phyloP scores from a whole-genome alignment of 2,113 vertebrate genomes.

The Anhinga anhinga region DNA sequence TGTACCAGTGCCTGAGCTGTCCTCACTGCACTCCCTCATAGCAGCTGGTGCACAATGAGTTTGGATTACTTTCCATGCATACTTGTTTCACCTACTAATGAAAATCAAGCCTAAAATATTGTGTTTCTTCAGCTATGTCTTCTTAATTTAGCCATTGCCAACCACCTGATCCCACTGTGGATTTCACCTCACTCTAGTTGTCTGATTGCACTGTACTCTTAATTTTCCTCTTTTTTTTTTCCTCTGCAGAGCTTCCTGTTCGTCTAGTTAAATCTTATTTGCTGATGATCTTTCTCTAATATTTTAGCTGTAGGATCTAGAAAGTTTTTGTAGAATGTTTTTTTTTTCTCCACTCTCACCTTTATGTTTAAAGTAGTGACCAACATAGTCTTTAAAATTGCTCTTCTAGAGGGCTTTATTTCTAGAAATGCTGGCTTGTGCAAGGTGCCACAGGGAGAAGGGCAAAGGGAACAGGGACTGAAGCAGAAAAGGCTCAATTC shows the following conservation, averaged over 20 bases:
- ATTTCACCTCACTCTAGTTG: neutral
- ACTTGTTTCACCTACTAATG: neutral
- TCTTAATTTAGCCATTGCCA: neutral
- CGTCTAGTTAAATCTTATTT: neutral
- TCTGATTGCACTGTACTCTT: neutral
- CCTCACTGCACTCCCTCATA: neutral
- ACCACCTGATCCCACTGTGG: neutral
- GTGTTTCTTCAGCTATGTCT: neutral
- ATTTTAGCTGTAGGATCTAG: neutral
- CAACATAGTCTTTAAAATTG: neutral
- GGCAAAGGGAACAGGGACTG: neutral
- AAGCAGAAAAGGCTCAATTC: neutral
- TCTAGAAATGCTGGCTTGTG: neutral
- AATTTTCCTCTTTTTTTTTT: neutral
- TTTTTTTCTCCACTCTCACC: neutral
- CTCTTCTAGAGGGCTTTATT: neutral
- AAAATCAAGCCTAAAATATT: neutral
- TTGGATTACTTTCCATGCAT: neutral
- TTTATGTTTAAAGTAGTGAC: neutral
- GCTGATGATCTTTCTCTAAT: neutral
- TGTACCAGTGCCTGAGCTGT: neutral
- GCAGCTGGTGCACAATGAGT: neutral
- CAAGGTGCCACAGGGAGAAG: neutral
- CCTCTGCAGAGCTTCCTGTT: neutral
- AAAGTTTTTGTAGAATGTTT: neutral